Evolutionary conservation across 2,888 invertebrate species (phyloP), one percentile per base, ranked within the genome.

Genomic region (Xylophagus ater): DNA sequence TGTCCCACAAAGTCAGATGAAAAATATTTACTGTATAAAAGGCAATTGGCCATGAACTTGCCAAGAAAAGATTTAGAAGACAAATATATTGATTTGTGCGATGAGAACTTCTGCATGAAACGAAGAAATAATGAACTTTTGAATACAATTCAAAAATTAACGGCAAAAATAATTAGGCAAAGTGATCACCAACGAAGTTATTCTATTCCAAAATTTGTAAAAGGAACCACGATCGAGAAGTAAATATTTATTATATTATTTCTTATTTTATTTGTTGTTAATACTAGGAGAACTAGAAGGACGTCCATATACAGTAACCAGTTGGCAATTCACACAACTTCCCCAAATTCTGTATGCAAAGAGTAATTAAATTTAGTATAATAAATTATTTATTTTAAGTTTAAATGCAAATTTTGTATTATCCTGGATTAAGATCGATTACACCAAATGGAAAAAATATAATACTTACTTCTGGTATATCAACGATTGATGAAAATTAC

Each of bases 41-140:
- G 49, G 3, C 45, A 44, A 34, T 9, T 30, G 2, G 46, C 43
- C 10, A 44, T 35, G 13, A 49, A 48, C 36, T 29, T 50, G 10
- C 36, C 43, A 20, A 29, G 50, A 9, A 44, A 43, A 14, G 50
- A 50, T 25, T 32, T 50, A 4, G 49, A 50, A 29, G 48, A 50
- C 31, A 47, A 45, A 36, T 50, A 50, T 30, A 42, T 49, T 15
- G 40, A 42, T 17, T 15, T 49, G 9, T 45, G 48, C 23, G 50
- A 50, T 42, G 49, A 50, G 31, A 46, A 49, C 37, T 46, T 44
- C 37, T 41, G 40, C 12, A 21, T 49, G 4, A 50, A 50, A 34
- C 42, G 45, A 10, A 43, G 46, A 34, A 46, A 45, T 40, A 46
- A 43, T 38, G 43, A 44, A 13, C 37, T 41, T 24, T 38, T 43